Conservation (phyloP, 2,113 vertebrate species). For the Chaetodon auriga region DNA sequence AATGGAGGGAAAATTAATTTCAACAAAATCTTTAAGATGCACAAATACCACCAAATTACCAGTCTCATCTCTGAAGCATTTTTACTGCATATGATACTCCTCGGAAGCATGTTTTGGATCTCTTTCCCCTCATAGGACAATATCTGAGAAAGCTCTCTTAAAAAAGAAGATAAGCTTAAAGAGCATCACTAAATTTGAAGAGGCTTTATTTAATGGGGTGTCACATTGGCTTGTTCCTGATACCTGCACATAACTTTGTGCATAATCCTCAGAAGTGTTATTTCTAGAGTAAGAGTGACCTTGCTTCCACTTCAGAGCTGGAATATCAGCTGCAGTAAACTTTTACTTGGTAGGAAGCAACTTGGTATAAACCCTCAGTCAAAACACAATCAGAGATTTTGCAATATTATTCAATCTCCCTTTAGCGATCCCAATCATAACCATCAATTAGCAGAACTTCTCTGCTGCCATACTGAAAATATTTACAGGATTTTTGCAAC, state of each 20-base stretch:
- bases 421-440: too few species aligned
- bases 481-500: not conserved
- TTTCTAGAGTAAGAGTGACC: not conserved
- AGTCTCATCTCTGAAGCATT: not conserved
- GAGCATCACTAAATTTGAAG: not conserved
- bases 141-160: not conserved
- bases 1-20: not conserved
- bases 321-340: not conserved
- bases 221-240: not conserved
- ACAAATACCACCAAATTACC: not conserved
- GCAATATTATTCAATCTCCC: not conserved
- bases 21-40: not conserved
- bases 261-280: not conserved
- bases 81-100: not conserved
- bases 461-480: not conserved
- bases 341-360: not conserved
- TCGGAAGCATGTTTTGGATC: not conserved
- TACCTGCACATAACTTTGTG: not conserved
- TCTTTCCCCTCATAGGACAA: too few species aligned
- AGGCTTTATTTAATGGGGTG: not conserved
- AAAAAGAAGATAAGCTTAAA: not conserved
- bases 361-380: not conserved
- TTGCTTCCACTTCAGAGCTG: not conserved
- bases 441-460: not conserved
- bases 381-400: not conserved